Base-by-base conservation (phyloP, 2,888 invertebrate species). In the Clunio marinus region DNA sequence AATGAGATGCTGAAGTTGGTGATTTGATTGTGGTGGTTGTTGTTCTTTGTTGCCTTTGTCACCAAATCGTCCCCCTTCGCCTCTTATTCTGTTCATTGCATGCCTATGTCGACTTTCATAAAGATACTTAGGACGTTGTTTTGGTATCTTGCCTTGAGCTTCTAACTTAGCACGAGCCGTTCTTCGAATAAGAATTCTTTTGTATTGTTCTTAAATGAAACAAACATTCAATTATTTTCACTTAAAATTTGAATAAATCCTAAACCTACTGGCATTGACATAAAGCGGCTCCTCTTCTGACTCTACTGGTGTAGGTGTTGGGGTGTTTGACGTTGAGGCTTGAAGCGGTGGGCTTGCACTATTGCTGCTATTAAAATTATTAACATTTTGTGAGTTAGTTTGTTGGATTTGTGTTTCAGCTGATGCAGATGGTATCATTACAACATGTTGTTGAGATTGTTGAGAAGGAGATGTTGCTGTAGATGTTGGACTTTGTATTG, bases 41-140 rank as follows among this genome's bases (percentile, higher is more conserved):
- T 46, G 57, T n/a, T 55, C 58, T 5, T 68, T 32, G n/a, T 68
- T 71, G 71, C 41, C 73, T 72, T 4, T 70, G 72, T 70, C 75
- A 74, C 70, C 74, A 78, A 98, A 98, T 71, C 97, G 84, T 2
- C 98, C 98, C 15, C 97, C 97, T 81, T 96, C 96, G 0, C 97
- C 97, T 68, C 98, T 86, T 75, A 94, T 90, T 75, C 98, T 84
- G 77, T 97, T 97, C 94, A 98, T 95, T 0, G 98, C 98, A 77
- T 98, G 97, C 71, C 92, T 83, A 79, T 98, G 98, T 55, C 97
- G 83, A 0, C 97, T 97, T 78, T 97, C 97, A 75, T 98, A 97
- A n/a, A 98, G 83, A 77, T 98, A 98, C 89, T 96, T 97, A 72
- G 93, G 92, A 77, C 98, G 83, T 77, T 96, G 93, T 80, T 98